Percentiles rank a stretch among this genome's conserved stretches.
Evolutionary conservation across 2,888 invertebrate species (phyloP).

Genomic region (Melikaiella ostensackeni): DNA sequence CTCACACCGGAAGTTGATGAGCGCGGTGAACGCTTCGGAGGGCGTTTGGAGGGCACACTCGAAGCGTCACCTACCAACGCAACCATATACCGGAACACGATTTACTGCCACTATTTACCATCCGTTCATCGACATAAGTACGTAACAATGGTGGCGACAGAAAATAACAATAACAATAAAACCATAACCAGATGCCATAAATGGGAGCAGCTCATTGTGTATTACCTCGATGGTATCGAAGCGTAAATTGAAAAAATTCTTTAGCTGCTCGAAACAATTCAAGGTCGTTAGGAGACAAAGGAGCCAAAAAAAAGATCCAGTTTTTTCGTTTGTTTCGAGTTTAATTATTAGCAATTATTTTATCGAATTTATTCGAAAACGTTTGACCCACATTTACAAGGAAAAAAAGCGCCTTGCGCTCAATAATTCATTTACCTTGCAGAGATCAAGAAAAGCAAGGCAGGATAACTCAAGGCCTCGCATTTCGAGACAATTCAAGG

Average conservation of each 20-base stretch:
- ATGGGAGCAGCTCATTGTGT: conserved; percentile 36
- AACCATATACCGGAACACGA: conserved; percentile 66
- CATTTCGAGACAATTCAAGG: too few relatives aligned
- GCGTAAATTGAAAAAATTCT: conserved; percentile 28
- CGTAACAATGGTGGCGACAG: conserved; percentile 26
- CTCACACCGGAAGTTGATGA: conserved; percentile 63
- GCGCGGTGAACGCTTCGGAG: conserved; percentile 64
- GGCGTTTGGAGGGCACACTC: conserved; percentile 72
- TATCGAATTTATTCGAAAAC: too few relatives aligned
- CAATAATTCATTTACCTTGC: too few relatives aligned
- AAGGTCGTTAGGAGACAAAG: conserved; percentile 4
- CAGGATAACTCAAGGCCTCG: too few relatives aligned
- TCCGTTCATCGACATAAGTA: conserved; percentile 52
- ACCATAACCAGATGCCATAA: conserved; percentile 11
- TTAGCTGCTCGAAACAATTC: background rate
- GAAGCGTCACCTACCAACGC: conserved; percentile 72
- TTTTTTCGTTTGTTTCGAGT: background rate
- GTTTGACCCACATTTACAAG: background rate
- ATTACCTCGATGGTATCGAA: conserved; percentile 8
- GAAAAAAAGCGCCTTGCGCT: too few relatives aligned
- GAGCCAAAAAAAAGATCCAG: background rate
- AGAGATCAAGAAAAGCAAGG: too few relatives aligned
- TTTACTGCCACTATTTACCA: conserved; percentile 62
- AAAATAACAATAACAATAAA: conserved; percentile 22
- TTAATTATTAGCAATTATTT: too few relatives aligned